A percentile compares a stretch with the other conserved stretches of the same genome.
These are phyloP conservation scores for Cyaniris semiargus DNA, from an alignment of 2,888 invertebrate species.

Conservation along the genomic window DNA sequence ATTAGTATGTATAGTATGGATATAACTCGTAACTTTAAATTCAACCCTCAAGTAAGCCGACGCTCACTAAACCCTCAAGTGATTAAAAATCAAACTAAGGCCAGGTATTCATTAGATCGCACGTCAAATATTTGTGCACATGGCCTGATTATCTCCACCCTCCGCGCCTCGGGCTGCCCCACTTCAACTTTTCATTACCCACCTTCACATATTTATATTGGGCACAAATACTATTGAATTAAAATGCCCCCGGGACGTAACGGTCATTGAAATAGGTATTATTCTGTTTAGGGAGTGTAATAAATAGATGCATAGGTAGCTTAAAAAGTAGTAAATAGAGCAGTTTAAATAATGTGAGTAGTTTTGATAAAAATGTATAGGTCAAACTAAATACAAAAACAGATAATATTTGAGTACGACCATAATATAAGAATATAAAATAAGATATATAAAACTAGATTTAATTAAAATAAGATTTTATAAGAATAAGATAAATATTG, in stretches of 20 bases:
- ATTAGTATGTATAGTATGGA: too few species aligned
- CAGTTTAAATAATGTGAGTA: not conserved
- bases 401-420: too few species aligned
- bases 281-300: not conserved
- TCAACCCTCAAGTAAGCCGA: too few species aligned
- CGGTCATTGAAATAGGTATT: constrained; percentile 43
- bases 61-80: not conserved
- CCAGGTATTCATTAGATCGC: constrained; percentile 32
- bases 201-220: constrained; percentile 52
- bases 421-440: too few species aligned
- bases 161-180: constrained; percentile 47
- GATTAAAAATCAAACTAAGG: constrained; percentile 15
- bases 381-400: too few species aligned
- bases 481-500: too few species aligned
- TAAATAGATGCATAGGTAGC: not conserved
- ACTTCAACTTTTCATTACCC: constrained; percentile 53
- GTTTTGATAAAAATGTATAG: not conserved
- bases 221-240: constrained; percentile 51
- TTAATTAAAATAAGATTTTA: too few species aligned
- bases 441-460: too few species aligned
- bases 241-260: constrained; percentile 49
- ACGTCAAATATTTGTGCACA: constrained; percentile 34
- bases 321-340: not conserved
- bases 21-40: too few species aligned
- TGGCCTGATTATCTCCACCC: constrained; percentile 33